A percentile compares a stretch with the other conserved stretches of the same genome.
phyloP scores from a whole-genome alignment of 1,140 invertebrate species.

The Samia ricini region DNA sequence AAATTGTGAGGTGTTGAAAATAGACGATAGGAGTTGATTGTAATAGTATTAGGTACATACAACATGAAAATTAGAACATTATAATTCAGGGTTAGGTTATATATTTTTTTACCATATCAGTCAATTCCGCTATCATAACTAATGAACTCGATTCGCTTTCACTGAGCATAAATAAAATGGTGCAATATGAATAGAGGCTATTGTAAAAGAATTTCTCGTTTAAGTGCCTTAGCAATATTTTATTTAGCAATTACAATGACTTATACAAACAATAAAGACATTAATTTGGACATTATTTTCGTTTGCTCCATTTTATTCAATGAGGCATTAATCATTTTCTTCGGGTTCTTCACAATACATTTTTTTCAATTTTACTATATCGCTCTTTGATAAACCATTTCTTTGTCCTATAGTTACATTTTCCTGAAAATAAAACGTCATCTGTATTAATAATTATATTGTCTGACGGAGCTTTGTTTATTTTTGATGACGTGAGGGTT shows the following conservation, averaged over 20 bases:
- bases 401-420: slow-evolving; percentile 80
- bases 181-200: neutral
- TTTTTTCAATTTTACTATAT: slow-evolving; percentile 81
- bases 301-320: neutral
- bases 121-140: neutral
- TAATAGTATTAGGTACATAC: neutral
- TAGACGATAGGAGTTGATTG: neutral
- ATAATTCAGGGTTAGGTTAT: neutral
- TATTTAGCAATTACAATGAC: neutral
- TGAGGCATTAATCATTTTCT: slow-evolving; percentile 8
- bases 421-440: slow-evolving; percentile 40
- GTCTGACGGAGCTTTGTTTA: too few relatives aligned
- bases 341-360: slow-evolving; percentile 79
- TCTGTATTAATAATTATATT: neutral
- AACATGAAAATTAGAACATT: too few relatives aligned
- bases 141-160: neutral
- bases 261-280: neutral
- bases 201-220: neutral
- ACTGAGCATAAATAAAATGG: neutral
- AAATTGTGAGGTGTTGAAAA: neutral
- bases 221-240: neutral
- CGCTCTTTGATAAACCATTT: slow-evolving; percentile 81
- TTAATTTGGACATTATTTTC: neutral
- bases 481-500: too few relatives aligned
- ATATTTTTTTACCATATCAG: neutral